These are phyloP conservation scores for Vimba vimba DNA, from an alignment of 2,113 vertebrate genomes.

Conservation along the genomic window DNA sequence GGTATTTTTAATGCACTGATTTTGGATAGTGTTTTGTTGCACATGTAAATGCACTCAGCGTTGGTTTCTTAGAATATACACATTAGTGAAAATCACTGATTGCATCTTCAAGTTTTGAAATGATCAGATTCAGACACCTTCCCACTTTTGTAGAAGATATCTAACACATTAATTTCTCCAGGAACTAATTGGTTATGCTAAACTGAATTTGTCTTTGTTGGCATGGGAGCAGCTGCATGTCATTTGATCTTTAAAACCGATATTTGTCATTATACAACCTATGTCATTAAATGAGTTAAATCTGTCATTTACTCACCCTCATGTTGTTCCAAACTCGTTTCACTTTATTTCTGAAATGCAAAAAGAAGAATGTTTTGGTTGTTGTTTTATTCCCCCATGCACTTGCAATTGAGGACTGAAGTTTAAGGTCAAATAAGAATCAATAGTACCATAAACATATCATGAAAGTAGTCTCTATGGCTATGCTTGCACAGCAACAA, in stretches of 20 bases:
- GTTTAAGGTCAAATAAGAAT: background rate
- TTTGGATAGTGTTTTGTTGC: background rate
- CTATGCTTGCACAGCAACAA: too few species aligned
- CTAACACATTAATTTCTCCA: background rate
- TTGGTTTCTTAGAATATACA: background rate
- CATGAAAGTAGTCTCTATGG: background rate
- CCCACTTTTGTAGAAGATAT: background rate
- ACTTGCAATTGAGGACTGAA: background rate
- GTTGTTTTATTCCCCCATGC: too few species aligned
- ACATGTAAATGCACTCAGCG: background rate
- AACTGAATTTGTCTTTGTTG: constrained; percentile 19
- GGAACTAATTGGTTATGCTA: background rate
- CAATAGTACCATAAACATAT: background rate
- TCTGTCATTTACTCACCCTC: background rate
- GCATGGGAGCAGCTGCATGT: constrained; percentile 6
- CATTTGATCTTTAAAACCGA: background rate
- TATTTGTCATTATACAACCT: background rate
- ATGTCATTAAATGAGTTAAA: background rate
- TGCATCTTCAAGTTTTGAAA: background rate
- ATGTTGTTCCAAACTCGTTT: background rate
- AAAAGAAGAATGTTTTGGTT: background rate
- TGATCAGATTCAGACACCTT: background rate
- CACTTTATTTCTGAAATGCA: background rate
- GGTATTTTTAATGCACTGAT: background rate
- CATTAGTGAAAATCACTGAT: background rate